Conservation (phyloP, 2,797 vertebrate species). For the Psittacula derbiana region DNA sequence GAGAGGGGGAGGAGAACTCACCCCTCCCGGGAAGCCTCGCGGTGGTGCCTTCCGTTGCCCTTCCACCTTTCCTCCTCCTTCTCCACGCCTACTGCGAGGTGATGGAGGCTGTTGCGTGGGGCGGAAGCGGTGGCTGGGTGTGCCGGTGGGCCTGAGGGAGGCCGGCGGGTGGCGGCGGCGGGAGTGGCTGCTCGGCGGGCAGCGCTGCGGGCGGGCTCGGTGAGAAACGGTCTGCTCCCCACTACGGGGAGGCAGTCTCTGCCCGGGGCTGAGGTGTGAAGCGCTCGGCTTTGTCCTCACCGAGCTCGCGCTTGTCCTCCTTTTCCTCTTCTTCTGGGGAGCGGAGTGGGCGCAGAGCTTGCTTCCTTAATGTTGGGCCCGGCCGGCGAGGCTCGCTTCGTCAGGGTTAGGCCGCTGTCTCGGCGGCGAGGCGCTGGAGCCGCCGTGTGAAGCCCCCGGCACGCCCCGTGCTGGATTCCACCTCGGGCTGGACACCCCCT, state of each 20-base stretch:
- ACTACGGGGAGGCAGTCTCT: background rate
- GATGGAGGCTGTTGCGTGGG: background rate
- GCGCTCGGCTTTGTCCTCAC: background rate
- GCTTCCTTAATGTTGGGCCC: fast-evolving
- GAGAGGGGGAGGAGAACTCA: fast-evolving
- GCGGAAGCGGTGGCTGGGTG: fast-evolving
- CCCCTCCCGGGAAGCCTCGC: background rate
- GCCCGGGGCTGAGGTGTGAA: background rate
- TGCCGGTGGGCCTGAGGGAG: background rate
- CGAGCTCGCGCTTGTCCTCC: background rate
- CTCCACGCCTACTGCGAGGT: background rate
- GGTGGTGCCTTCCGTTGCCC: background rate
- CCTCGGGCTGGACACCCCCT: background rate
- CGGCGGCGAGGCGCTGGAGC: background rate
- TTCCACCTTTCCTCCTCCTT: background rate
- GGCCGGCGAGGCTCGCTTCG: background rate
- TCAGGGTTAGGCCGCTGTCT: background rate
- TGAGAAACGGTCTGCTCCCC: background rate
- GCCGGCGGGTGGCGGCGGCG: background rate
- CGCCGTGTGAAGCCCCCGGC: no score
- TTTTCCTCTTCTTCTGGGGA: background rate
- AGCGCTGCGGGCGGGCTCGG: background rate
- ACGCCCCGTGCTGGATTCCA: background rate
- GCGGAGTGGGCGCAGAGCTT: background rate
- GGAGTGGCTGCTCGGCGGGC: background rate